Evolutionary conservation across 2,888 invertebrate genomes (phyloP).

Genomic region (Pimpla rufipes): DNA sequence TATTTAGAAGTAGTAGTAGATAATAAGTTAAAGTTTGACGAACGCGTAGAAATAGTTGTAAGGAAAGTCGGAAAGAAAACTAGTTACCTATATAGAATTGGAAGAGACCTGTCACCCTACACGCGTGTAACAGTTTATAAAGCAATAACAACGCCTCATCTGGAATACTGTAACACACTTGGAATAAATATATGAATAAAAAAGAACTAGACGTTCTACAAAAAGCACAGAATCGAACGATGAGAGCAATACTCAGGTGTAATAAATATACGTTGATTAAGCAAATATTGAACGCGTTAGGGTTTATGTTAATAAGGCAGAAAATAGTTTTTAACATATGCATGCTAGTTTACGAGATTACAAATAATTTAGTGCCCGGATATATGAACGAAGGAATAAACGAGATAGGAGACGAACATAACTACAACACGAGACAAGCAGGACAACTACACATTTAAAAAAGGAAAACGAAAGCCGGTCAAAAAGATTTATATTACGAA

Average conservation of each 20-base stretch:
- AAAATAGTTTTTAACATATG: too few species aligned
- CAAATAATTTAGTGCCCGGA: too few species aligned
- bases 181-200: conserved; percentile 52
- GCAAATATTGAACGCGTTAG: conserved; percentile 31
- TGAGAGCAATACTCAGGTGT: conserved; percentile 58
- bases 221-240: conserved; percentile 64
- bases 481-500: too few species aligned
- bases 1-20: conserved; percentile 56
- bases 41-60: conserved; percentile 45
- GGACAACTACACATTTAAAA: background rate
- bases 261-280: conserved; percentile 53
- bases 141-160: conserved; percentile 60
- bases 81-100: conserved; percentile 55
- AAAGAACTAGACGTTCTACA: conserved; percentile 46
- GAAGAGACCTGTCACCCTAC: conserved; percentile 42
- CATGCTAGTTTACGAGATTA: too few species aligned
- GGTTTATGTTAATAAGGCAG: too few species aligned
- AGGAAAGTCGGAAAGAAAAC: conserved; percentile 64
- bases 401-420: background rate
- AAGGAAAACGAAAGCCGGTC: too few species aligned
- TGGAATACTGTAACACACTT: conserved; percentile 60
- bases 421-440: background rate
- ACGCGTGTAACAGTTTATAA: conserved; percentile 55
- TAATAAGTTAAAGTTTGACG: conserved; percentile 51
- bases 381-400: too few species aligned